phyloP scores from a whole-genome alignment of 92 coral and sea anemone genomes.

The Epizoanthus stellaris region DNA sequence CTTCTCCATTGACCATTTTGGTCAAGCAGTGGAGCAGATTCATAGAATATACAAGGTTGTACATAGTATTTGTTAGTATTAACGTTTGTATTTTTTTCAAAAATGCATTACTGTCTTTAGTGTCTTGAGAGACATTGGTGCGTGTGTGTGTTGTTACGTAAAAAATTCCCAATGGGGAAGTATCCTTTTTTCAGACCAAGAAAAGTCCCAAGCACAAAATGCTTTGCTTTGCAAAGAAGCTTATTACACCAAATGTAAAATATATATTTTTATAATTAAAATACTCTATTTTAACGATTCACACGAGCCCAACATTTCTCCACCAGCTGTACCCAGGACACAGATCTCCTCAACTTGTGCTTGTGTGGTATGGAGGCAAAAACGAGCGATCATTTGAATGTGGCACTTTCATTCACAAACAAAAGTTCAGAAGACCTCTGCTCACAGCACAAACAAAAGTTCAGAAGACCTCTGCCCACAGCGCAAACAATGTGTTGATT shows the following conservation, averaged over 20 bases:
- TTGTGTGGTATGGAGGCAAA: not conserved
- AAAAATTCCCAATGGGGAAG: conserved; percentile 44
- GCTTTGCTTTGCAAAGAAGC: conserved; percentile 55
- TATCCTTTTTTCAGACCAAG: conserved; percentile 31
- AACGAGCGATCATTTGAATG: no score
- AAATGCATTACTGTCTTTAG: conserved; percentile 22
- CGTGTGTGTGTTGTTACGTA: conserved; percentile 9
- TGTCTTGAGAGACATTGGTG: conserved; percentile 24
- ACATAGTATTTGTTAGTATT: conserved; percentile 47
- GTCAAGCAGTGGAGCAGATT: conserved; percentile 38
- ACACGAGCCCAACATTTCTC: conserved; percentile 39
- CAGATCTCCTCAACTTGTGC: not conserved
- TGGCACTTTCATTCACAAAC: not conserved
- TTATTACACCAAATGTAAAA: conserved; percentile 23
- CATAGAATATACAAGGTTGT: conserved; percentile 49
- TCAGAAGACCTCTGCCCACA: conserved; percentile 4
- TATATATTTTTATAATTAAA: conserved; percentile 7
- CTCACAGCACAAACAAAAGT: not conserved
- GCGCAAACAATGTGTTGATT: conserved; percentile 17
- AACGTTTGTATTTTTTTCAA: not conserved
- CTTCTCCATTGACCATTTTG: conserved; percentile 33
- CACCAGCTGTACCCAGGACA: conserved; percentile 21
- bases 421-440: conserved; percentile 7
- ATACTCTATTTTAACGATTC: not conserved
- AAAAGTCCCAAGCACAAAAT: conserved; percentile 33